These are phyloP conservation scores for Mionectes macconnelli DNA, from an alignment of 2,113 vertebrate species.

Conservation along the genomic window DNA sequence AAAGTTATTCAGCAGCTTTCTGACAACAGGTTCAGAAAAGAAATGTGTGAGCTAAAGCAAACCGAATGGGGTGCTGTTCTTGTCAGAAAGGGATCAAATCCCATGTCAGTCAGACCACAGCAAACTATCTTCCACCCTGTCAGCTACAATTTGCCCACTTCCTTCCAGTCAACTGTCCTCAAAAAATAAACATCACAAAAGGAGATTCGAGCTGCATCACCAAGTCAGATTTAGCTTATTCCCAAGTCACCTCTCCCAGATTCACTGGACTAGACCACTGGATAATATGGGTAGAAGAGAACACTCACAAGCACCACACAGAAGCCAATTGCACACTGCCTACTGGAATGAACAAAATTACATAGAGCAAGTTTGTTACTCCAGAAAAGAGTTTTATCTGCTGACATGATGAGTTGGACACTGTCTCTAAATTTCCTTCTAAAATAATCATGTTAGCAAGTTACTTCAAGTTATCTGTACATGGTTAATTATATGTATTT, in stretches of 20 bases:
- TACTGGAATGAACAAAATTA: neutral
- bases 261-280: neutral
- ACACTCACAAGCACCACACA: neutral
- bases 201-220: neutral
- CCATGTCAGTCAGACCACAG: conserved; percentile 1
- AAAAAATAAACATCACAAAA: conserved; percentile 27
- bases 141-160: neutral
- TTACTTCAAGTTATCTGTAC: neutral
- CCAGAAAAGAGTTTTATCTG: neutral
- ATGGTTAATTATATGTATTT: neutral
- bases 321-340: neutral
- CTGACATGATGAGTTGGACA: neutral
- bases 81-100: conserved; percentile 45
- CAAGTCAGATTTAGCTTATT: neutral
- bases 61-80: conserved; percentile 18
- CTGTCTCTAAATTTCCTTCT: neutral
- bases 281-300: neutral
- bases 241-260: neutral
- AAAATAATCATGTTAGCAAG: neutral
- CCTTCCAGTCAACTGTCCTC: neutral
- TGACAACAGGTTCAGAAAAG: neutral
- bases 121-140: conserved; percentile 38
- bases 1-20: conserved; percentile 58
- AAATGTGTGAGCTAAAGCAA: conserved; percentile 50
- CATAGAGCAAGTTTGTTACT: neutral